Percentiles rank a stretch among this genome's conserved stretches.
Conservation (phyloP, 2,113 vertebrate species). For the Megalops atlanticus region DNA sequence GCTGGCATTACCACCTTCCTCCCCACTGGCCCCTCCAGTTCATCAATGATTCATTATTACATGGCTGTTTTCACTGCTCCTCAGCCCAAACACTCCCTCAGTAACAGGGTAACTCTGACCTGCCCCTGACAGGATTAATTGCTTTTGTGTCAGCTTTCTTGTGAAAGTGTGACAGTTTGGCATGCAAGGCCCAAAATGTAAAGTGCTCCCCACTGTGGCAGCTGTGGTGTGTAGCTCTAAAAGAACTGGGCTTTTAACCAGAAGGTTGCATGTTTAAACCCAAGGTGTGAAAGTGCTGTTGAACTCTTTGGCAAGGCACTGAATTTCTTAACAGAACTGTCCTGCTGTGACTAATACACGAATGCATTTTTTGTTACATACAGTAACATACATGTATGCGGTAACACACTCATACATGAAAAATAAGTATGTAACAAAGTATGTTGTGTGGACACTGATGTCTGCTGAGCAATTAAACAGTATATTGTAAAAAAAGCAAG, state of each 20-base stretch:
- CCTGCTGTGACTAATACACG: no score
- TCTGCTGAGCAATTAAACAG: no score
- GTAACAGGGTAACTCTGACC: constrained; percentile 10
- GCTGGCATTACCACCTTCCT: not conserved
- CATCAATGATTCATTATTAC: constrained; percentile 29
- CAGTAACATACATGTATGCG: no score
- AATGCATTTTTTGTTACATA: no score
- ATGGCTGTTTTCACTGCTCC: constrained; percentile 13
- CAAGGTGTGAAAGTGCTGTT: not conserved
- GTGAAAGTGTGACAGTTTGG: not conserved
- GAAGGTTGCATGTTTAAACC: not conserved
- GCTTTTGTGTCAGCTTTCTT: constrained; percentile 13
- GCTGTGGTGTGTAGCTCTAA: not conserved
- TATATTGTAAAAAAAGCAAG: no score
- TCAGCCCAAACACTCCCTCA: not conserved
- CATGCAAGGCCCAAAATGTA: not conserved
- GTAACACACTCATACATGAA: no score
- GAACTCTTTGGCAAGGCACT: not conserved
- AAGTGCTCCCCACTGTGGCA: not conserved
- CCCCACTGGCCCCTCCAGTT: constrained; percentile 5
- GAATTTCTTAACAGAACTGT: not conserved
- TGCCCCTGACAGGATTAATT: not conserved
- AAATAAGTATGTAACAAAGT: no score
- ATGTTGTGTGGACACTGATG: no score
- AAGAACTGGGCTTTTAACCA: not conserved